Percentiles rank a stretch among this genome's conserved stretches.
Conservation (phyloP, 2,888 invertebrate genomes). For the Agriopis aurantiaria region DNA sequence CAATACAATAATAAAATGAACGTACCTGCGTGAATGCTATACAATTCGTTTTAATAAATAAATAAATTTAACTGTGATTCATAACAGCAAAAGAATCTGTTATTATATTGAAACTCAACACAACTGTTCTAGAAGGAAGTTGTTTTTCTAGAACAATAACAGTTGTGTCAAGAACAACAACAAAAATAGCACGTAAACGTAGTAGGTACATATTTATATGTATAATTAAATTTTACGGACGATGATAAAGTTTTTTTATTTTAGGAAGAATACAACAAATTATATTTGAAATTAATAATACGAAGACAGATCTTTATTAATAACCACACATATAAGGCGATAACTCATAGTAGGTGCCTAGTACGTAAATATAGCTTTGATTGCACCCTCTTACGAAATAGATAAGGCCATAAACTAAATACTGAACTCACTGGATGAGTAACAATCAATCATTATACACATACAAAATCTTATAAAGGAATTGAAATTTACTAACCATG, state of each 20-base stretch:
- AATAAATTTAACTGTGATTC: not conserved
- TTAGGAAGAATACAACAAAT: too few species aligned
- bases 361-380: not conserved
- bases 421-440: not conserved
- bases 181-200: not conserved
- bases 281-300: too few species aligned
- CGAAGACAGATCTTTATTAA: too few species aligned
- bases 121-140: too few species aligned
- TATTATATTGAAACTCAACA: too few species aligned
- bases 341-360: too few species aligned
- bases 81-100: too few species aligned
- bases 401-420: not conserved
- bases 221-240: too few species aligned
- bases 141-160: not conserved
- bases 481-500: constrained; percentile 6
- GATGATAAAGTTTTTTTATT: too few species aligned
- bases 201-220: too few species aligned
- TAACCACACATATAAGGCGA: too few species aligned
- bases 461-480: not conserved
- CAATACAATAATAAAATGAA: not conserved
- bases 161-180: not conserved
- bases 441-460: not conserved
- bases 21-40: not conserved
- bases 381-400: not conserved
- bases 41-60: not conserved